Percentiles rank a stretch among this genome's conserved stretches.
Evolutionary conservation across 2,113 vertebrate species (phyloP).

Genomic region (Potamarius usumacintae): DNA sequence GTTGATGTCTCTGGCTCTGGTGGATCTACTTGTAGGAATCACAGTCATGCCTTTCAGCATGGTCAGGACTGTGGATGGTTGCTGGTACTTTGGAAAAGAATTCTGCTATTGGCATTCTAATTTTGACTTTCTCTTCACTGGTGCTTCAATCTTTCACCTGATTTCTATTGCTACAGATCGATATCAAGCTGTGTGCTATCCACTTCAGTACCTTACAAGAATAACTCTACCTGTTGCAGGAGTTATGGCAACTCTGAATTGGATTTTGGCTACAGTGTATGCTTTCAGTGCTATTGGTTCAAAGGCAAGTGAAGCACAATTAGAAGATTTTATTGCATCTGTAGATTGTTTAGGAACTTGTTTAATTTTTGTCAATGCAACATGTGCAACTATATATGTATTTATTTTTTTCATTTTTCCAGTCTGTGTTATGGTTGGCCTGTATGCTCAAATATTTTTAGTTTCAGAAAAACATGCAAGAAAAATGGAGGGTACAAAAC

Average conservation of each 20-base stretch:
- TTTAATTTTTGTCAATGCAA: conserved; percentile 45
- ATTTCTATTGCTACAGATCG: conserved; percentile 54
- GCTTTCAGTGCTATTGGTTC: conserved; percentile 51
- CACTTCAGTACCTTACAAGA: too few species aligned
- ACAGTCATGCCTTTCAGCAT: conserved; percentile 60
- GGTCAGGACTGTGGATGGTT: conserved; percentile 50
- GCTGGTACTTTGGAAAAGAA: conserved; percentile 51
- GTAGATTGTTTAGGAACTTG: conserved; percentile 55
- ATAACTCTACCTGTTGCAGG: too few species aligned
- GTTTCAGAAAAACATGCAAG: conserved; percentile 55
- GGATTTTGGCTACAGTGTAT: conserved; percentile 35
- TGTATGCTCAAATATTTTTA: conserved; percentile 58
- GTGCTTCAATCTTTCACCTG: conserved; percentile 57
- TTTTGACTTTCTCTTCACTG: conserved; percentile 56
- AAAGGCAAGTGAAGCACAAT: conserved; percentile 33
- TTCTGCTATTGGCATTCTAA: conserved; percentile 51
- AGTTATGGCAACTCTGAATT: too few species aligned
- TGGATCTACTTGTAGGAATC: conserved; percentile 51
- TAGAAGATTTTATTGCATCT: background rate
- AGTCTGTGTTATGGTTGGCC: conserved; percentile 52
- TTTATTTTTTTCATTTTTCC: conserved; percentile 51
- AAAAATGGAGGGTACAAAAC: conserved; percentile 43
- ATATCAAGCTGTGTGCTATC: too few species aligned
- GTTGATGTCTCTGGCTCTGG: conserved; percentile 42
- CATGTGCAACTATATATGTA: conserved; percentile 26